Evolutionary conservation across 1,140 invertebrate species (phyloP).

Genomic region (Cyphomyrmex costatus): DNA sequence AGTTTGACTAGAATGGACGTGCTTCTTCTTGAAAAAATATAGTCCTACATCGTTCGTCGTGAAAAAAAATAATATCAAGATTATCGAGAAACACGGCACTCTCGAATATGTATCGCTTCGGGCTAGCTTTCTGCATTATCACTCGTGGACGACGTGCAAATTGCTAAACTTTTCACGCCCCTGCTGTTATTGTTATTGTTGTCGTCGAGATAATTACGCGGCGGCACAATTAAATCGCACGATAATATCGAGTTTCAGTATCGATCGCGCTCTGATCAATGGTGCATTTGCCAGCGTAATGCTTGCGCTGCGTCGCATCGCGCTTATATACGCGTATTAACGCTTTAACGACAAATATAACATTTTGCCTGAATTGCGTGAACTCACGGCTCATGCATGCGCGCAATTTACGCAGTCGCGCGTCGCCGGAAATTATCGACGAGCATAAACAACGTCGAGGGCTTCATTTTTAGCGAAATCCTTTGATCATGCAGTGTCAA

Average conservation of each 20-base stretch:
- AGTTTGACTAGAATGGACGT: background rate
- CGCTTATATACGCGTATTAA: slow-evolving; percentile 34
- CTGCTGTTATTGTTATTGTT: slow-evolving; percentile 62
- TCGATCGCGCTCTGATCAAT: slow-evolving; percentile 54
- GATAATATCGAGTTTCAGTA: slow-evolving; percentile 59
- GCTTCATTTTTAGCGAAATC: slow-evolving; percentile 37
- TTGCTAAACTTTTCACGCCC: slow-evolving; percentile 59
- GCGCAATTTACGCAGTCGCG: slow-evolving; percentile 47
- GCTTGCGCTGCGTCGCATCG: slow-evolving; percentile 20
- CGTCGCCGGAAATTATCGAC: slow-evolving; percentile 56
- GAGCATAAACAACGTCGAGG: slow-evolving; percentile 32
- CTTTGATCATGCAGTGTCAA: slow-evolving; percentile 20
- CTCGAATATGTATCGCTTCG: background rate
- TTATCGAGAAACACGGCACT: background rate
- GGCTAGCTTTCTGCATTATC: slow-evolving; percentile 12
- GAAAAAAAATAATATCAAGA: slow-evolving; percentile 5
- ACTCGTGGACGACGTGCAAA: slow-evolving; percentile 36
- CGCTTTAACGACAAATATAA: slow-evolving; percentile 63
- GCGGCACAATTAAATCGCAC: slow-evolving; percentile 57
- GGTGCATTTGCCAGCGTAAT: slow-evolving; percentile 26
- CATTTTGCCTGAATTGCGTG: slow-evolving; percentile 58
- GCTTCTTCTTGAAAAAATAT: slow-evolving; percentile 2
- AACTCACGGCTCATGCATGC: slow-evolving; percentile 17
- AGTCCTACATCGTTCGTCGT: background rate
- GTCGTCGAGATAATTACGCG: slow-evolving; percentile 62